phyloP scores from a whole-genome alignment of 2,113 vertebrate species.

The Boulengeromyrus knoepffleri region DNA sequence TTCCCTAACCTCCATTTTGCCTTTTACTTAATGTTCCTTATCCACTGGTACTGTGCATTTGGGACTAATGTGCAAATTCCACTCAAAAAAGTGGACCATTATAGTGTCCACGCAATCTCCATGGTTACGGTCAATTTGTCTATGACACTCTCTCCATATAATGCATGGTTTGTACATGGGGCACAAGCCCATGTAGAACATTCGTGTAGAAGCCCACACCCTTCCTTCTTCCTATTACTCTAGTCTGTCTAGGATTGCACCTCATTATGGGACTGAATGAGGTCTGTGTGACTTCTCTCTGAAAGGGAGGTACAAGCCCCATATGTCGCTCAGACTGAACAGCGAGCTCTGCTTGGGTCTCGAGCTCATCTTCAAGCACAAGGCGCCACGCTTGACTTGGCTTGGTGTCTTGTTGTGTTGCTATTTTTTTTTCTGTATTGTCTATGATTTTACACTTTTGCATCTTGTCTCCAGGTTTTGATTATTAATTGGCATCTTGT shows the following conservation, averaged over 20 bases:
- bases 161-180: background rate
- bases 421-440: background rate
- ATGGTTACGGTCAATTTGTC: background rate
- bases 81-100: background rate
- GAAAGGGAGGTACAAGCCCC: background rate
- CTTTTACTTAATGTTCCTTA: background rate
- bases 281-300: background rate
- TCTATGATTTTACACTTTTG: background rate
- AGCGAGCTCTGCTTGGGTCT: background rate
- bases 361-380: background rate
- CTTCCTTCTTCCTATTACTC: background rate
- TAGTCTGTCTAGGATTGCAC: background rate
- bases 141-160: background rate
- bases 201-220: background rate
- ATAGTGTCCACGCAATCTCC: background rate
- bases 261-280: background rate
- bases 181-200: background rate
- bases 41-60: too few relatives aligned
- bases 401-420: background rate
- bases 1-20: background rate
- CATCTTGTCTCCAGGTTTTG: background rate
- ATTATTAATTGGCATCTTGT: background rate
- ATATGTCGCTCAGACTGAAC: background rate
- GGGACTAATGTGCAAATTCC: background rate
- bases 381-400: background rate